Conservation (phyloP, 2,113 vertebrate species). For the Stercorarius parasiticus region DNA sequence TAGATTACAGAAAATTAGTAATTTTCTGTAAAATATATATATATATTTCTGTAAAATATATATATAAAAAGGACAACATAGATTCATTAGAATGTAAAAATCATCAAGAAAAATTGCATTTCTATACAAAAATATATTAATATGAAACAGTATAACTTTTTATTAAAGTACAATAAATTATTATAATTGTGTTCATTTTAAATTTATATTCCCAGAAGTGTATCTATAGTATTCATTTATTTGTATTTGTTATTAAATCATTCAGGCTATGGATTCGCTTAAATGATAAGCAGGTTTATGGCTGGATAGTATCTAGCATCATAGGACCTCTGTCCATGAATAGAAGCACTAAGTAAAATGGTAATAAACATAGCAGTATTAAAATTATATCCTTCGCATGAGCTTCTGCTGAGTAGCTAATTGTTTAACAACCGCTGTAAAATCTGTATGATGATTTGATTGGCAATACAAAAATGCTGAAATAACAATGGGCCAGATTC, state of each 20-base stretch:
- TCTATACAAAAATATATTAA: not conserved
- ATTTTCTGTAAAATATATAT: too few relatives aligned
- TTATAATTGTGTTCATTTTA: not conserved
- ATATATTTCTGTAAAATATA: too few relatives aligned
- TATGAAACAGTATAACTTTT: not conserved
- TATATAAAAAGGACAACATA: not conserved
- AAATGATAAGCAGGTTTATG: not conserved
- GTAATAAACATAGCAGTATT: not conserved
- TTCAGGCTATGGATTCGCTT: not conserved
- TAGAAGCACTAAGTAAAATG: not conserved
- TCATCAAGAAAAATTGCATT: not conserved
- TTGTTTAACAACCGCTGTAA: not conserved
- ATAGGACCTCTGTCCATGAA: not conserved
- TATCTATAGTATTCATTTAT: not conserved
- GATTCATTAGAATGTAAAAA: not conserved
- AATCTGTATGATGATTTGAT: not conserved
- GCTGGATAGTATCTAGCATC: not conserved
- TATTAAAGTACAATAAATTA: not conserved
- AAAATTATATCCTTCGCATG: not conserved
- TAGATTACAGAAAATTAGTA: not conserved
- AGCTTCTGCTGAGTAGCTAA: not conserved
- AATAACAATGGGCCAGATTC: not conserved
- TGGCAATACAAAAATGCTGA: not conserved
- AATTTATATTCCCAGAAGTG: not conserved
- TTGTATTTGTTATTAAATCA: not conserved